Evolutionary conservation across 2,888 invertebrate genomes (phyloP), one percentile per base, ranked within the genome.

Genomic region (Ophioninae sp.): DNA sequence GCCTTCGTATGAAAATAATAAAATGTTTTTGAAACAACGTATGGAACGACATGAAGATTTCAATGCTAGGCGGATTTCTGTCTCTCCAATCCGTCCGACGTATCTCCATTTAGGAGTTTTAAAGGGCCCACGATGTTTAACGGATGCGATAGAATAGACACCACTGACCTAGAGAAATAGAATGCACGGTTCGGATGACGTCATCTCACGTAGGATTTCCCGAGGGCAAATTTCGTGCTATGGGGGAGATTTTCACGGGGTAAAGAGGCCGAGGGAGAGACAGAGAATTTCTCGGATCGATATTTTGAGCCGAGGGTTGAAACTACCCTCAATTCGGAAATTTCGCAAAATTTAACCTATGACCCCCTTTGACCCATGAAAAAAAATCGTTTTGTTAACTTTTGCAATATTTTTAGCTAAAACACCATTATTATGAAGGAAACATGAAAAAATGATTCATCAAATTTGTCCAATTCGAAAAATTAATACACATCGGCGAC

Each of bases 111-210:
- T 9, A 7, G 3, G 51, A 51, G 51, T n/a, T 37, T 64, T 20
- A 41, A 23, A 64, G 58, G 22, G 44, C 58, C 63, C 0, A 10
- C 5, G 69, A 6, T 10, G 74, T 71, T 65, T 20, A 10, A 39
- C 58, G 9, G 22, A 74, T 78, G 13, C 69, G 56, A 59, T 63
- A 73, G 71, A 61, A 86, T 20, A 86, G 90, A 77, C 90, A 90
- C 87, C 39, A 91, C 88, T 92, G 91, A 92, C 92, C 92, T 85
- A 92, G 86, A 90, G 85, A 90, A 90, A 86, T 90, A 89, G 88
- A 85, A 88, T 88, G 86, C 85, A 87, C 69, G 79, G 65, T 44
- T 61, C 67, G 74, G 64, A 88, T 92, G 91, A 91, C 92, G 91
- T 92, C 91, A 92, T 87, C 85, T 80, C 23, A 61, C 37, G 68